Evolutionary conservation across 2,113 vertebrate species (phyloP), one percentile per base, ranked within the genome.

Genomic region (Sander vitreus): DNA sequence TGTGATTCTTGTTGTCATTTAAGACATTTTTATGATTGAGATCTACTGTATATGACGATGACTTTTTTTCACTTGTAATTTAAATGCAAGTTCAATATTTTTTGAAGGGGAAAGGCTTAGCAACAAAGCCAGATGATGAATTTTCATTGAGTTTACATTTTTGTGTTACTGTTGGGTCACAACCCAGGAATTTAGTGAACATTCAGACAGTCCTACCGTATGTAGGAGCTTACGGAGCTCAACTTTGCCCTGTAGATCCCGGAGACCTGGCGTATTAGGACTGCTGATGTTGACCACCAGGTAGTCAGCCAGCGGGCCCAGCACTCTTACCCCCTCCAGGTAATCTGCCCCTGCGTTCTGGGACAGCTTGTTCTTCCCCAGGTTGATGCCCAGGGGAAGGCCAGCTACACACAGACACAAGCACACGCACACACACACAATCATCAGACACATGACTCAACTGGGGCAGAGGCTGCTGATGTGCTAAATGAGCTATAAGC

Each of bases 281-380:
- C 98, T 99, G 94, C 98, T 99, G 85, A 99, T 96, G 0, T 99
- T 99, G 36, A 99, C 96, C 14, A 99, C 98, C 83, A 99, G 88
- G 88, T 99, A 99, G 92, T 99, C 98, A 1, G 97, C 98, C 91
- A 99, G 88, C 0, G 97, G 96, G 55, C 98, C 98, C 86, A 99
- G 90, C 0, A 36, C 87, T 54, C 66, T 95, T 18, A 99, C 96
- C 0, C 98, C 98, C 43, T 96, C 93, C 77, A 89, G 64, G 0
- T 97, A 99, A 94, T 99, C 98, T 2, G 95, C 93, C 33, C 87
- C 94, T 5, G 97, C 96, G 1, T 99, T 96, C 3, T 50, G 43
- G 1, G 98, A 98, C 62, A 91, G 91, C 91, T 98, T 99, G 93
- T 99, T 99, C 95, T 98, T 99, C 60, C 98, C 98, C 83, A 99